Percentiles rank a stretch among this genome's conserved stretches.
Conservation (phyloP, 2,797 vertebrate genomes). For the Xenopus petersii region DNA sequence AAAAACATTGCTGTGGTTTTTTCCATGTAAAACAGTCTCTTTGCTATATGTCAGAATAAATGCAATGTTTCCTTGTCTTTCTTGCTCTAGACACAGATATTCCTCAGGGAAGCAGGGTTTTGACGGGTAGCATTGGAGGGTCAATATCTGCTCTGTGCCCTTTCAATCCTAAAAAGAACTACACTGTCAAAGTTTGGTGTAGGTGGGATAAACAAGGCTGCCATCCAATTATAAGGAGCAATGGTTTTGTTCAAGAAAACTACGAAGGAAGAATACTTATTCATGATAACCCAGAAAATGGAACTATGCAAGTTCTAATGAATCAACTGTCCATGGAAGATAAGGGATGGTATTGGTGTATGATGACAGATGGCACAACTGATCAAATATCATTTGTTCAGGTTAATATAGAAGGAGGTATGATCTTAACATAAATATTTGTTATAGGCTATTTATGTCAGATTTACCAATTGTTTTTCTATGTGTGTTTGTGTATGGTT, state of each 20-base stretch:
- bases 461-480: no score
- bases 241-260: accelerated
- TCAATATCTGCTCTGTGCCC: slow-evolving; percentile 58
- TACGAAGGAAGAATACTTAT: slow-evolving; percentile 59
- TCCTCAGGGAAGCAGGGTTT: slow-evolving; percentile 27
- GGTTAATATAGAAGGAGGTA: slow-evolving; percentile 62
- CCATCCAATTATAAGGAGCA: slow-evolving; percentile 39
- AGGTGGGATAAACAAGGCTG: slow-evolving; percentile 48
- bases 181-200: slow-evolving; percentile 56
- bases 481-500: no score
- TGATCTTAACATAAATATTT: background rate
- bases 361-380: background rate
- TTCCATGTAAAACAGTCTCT: no score
- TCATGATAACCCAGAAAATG: slow-evolving; percentile 28
- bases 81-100: slow-evolving; percentile 51
- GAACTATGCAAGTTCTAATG: slow-evolving; percentile 54
- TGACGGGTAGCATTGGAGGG: slow-evolving; percentile 52
- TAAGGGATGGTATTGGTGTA: slow-evolving; percentile 67
- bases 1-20: no score
- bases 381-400: slow-evolving; percentile 51
- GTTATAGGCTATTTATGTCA: no score
- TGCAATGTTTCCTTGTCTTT: slow-evolving; percentile 1
- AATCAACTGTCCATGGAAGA: slow-evolving; percentile 58
- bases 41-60: no score
- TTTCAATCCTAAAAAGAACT: slow-evolving; percentile 35